Conservation (phyloP, 2,888 invertebrate species). For the Orgyia antiqua region DNA sequence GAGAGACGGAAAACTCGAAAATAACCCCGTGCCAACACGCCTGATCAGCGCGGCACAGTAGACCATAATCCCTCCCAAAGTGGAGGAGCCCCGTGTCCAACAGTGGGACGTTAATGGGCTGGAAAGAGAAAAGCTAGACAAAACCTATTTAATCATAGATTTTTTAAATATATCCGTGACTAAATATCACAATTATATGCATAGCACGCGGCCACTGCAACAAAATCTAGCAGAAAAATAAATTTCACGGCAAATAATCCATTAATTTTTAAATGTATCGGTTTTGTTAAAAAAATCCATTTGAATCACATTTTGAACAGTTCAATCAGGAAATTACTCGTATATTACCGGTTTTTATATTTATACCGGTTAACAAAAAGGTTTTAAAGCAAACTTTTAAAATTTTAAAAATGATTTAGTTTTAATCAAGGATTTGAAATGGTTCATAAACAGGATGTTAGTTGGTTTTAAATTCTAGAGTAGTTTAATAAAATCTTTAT, state of each 20-base stretch:
- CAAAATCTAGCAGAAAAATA: constrained; percentile 11
- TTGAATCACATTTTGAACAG: constrained; percentile 17
- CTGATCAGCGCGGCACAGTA: no score
- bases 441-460: background rate
- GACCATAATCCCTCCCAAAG: no score
- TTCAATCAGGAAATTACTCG: constrained; percentile 24
- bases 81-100: no score
- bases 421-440: background rate
- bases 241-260: constrained; percentile 20
- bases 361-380: constrained; percentile 6
- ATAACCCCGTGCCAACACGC: no score
- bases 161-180: no score
- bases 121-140: no score
- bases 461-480: no score
- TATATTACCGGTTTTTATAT: constrained; percentile 20
- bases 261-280: constrained; percentile 5
- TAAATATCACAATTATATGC: no score
- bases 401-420: constrained; percentile 1
- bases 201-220: background rate
- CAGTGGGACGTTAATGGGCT: no score
- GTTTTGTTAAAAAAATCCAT: constrained; percentile 16
- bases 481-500: no score
- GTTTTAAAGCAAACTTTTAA: background rate
- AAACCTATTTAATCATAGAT: no score
- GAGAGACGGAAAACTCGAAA: no score